A percentile compares a stretch with the other conserved stretches of the same genome.
Evolutionary conservation across 2,797 vertebrate genomes (phyloP).

Genomic region (Rhabdophis nuchalis): DNA sequence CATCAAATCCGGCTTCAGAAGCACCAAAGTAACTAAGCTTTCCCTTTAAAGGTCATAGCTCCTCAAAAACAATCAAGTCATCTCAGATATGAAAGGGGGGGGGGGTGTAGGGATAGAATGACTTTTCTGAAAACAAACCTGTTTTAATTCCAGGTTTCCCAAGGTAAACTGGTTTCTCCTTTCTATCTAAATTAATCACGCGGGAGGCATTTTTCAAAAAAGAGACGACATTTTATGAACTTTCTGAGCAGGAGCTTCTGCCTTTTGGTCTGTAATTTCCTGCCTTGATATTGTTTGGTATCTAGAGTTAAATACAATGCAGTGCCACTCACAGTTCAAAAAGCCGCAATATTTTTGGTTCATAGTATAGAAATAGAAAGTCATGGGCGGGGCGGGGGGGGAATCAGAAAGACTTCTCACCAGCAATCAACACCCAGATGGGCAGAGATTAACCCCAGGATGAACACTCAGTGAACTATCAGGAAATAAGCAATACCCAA

Average conservation of each 20-base stretch:
- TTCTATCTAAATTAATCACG: slow-evolving; percentile 22
- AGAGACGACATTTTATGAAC: slow-evolving; percentile 24
- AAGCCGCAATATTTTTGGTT: neutral
- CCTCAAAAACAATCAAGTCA: slow-evolving; percentile 48
- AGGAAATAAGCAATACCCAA: neutral
- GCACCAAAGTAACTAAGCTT: slow-evolving; percentile 42
- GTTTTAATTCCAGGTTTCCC: slow-evolving; percentile 50
- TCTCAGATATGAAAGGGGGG: slow-evolving; percentile 19
- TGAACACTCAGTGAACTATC: neutral
- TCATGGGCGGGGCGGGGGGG: fast-evolving
- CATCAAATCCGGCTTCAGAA: slow-evolving; percentile 52
- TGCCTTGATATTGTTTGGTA: neutral
- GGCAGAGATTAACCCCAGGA: neutral
- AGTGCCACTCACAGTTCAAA: neutral
- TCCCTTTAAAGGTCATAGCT: slow-evolving; percentile 43
- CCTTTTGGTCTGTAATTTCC: neutral
- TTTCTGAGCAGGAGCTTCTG: neutral
- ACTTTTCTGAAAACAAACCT: slow-evolving; percentile 41
- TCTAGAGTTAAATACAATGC: neutral
- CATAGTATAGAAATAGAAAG: neutral
- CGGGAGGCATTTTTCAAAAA: slow-evolving; percentile 29
- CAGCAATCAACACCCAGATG: neutral
- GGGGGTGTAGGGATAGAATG: slow-evolving; percentile 7
- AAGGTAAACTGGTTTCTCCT: slow-evolving; percentile 46
- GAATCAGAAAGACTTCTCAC: neutral